Percentiles rank a stretch among this genome's conserved stretches.
Evolutionary conservation across 2,113 vertebrate genomes (phyloP).

Genomic region (Suncus etruscus): DNA sequence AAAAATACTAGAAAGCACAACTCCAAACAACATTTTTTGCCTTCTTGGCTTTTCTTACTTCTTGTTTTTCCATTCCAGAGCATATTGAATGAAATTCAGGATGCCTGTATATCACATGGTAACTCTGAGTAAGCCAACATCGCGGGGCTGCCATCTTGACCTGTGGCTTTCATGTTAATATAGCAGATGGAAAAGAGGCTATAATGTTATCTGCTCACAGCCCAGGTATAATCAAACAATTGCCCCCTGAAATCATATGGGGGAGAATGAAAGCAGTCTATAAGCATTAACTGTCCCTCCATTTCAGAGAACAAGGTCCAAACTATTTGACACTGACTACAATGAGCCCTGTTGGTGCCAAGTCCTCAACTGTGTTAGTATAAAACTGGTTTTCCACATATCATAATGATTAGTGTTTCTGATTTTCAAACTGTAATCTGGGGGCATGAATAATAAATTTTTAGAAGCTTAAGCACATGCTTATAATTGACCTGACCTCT

Average conservation of each 20-base stretch:
- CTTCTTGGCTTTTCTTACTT: neutral
- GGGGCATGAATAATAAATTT: constrained; percentile 39
- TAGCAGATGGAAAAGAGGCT: neutral
- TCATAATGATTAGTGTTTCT: constrained; percentile 40
- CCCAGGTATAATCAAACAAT: neutral
- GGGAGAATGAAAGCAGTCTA: neutral
- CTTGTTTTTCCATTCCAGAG: neutral
- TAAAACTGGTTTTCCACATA: constrained; percentile 52
- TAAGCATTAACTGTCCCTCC: neutral
- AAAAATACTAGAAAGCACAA: neutral
- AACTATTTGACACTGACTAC: constrained; percentile 16
- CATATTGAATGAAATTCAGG: neutral
- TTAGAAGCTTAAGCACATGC: constrained; percentile 58
- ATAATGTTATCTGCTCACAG: neutral
- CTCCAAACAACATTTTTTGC: neutral
- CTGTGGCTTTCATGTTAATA: neutral
- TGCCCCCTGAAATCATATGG: neutral
- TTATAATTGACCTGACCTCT: constrained; percentile 66
- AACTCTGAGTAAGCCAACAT: neutral
- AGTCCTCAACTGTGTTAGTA: constrained; percentile 30
- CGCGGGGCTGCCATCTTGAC: neutral
- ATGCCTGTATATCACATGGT: neutral
- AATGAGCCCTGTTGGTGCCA: neutral
- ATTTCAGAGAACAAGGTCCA: neutral
- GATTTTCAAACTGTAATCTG: constrained; percentile 59